phyloP scores from a whole-genome alignment of 2,113 vertebrate genomes.

The Oncorhynchus masou region DNA sequence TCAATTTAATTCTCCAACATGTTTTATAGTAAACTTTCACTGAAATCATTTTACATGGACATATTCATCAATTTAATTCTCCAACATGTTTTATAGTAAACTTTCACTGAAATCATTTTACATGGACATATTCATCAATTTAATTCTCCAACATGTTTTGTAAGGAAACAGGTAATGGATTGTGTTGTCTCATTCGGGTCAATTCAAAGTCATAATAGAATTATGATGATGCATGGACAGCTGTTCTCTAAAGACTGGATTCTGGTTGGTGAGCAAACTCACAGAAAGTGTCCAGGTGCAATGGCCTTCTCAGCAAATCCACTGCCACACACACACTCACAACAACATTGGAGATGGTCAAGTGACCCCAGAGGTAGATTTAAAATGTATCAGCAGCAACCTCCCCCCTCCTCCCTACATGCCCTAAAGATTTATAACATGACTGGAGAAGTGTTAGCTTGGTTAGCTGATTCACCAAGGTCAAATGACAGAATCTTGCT shows the following conservation, averaged over 20 bases:
- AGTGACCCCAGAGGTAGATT: constrained; percentile 61
- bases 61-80: too few relatives aligned
- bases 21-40: background rate
- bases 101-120: background rate
- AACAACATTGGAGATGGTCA: constrained; percentile 39
- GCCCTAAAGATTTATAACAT: constrained; percentile 45
- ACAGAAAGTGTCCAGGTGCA: constrained; percentile 4
- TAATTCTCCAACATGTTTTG: background rate
- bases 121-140: too few relatives aligned
- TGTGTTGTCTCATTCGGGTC: background rate
- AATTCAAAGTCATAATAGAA: background rate
- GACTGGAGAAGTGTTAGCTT: constrained; percentile 18
- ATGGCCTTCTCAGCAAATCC: constrained; percentile 11
- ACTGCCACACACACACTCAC: constrained; percentile 1
- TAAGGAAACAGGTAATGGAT: background rate
- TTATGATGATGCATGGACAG: background rate
- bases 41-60: background rate
- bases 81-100: background rate
- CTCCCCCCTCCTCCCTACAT: background rate
- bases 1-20: background rate
- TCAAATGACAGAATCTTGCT: constrained; percentile 34
- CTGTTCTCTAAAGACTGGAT: background rate
- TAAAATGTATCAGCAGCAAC: constrained; percentile 49
- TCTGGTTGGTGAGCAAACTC: background rate
- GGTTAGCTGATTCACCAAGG: constrained; percentile 44